A percentile compares a stretch with the other conserved stretches of the same genome.
phyloP scores from a whole-genome alignment of 2,888 invertebrate species.

The Carcina quercana region DNA sequence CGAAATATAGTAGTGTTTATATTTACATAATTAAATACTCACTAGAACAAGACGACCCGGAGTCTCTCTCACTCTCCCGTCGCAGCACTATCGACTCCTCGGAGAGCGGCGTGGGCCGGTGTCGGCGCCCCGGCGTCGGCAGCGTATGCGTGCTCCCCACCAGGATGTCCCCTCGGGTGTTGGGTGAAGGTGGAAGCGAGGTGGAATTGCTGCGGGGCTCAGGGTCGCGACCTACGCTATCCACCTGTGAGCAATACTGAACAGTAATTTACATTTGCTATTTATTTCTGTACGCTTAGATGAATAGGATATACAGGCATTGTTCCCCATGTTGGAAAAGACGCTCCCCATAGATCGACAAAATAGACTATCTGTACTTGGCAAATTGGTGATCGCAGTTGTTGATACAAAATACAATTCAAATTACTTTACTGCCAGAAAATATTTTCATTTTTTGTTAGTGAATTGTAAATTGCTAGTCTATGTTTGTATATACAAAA shows the following conservation, averaged over 20 bases:
- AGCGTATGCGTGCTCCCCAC: constrained; percentile 41
- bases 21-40: constrained; percentile 17
- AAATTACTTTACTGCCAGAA: too few relatives aligned
- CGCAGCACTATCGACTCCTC: constrained; percentile 47
- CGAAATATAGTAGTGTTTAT: neutral
- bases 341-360: too few relatives aligned
- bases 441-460: too few relatives aligned
- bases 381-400: too few relatives aligned
- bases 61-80: constrained; percentile 30
- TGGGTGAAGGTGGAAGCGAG: constrained; percentile 77
- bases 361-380: too few relatives aligned
- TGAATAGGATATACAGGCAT: too few relatives aligned
- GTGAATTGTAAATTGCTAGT: too few relatives aligned
- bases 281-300: too few relatives aligned
- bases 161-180: constrained; percentile 55
- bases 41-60: constrained; percentile 51
- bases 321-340: too few relatives aligned
- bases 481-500: too few relatives aligned
- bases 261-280: too few relatives aligned
- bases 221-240: constrained; percentile 32
- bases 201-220: constrained; percentile 39
- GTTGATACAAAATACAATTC: too few relatives aligned
- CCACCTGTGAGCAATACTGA: constrained; percentile 42
- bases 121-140: constrained; percentile 42
- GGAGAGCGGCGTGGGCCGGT: constrained; percentile 50